Conservation (phyloP, 2,888 invertebrate species). For the Drosophila barbarae region DNA sequence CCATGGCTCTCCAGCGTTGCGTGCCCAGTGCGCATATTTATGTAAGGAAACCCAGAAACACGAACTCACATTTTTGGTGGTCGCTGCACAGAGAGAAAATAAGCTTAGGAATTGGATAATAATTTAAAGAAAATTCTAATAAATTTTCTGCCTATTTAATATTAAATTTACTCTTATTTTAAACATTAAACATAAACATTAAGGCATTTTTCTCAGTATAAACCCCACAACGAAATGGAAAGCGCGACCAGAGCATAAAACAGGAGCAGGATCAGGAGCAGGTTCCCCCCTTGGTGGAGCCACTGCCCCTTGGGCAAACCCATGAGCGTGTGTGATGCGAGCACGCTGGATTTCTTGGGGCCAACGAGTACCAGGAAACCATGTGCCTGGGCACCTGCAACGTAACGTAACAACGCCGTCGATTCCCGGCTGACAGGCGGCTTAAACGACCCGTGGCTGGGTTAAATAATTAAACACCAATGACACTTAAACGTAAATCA, state of each 20-base stretch:
- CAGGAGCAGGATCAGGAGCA: conserved; percentile 41
- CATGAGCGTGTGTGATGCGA: conserved; percentile 6
- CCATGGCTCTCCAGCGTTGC: conserved; percentile 32
- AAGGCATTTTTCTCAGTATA: neutral
- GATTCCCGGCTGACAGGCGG: conserved; percentile 33
- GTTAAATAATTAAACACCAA: conserved; percentile 71
- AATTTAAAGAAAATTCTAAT: neutral
- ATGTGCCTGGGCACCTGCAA: conserved; percentile 9
- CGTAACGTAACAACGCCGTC: conserved; percentile 17
- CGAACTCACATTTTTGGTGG: conserved; percentile 52
- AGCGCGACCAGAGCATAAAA: conserved; percentile 41
- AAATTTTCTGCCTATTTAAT: neutral
- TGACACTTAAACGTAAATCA: conserved; percentile 74
- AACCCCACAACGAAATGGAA: conserved; percentile 61
- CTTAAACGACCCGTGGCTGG: conserved; percentile 59
- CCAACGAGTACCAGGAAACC: neutral
- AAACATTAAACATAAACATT: neutral
- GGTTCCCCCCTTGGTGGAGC: neutral
- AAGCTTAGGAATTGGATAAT: neutral
- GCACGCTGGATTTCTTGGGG: conserved; percentile 17
- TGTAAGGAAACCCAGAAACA: conserved; percentile 57
- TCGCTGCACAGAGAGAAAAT: conserved; percentile 3
- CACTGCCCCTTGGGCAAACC: conserved; percentile 18
- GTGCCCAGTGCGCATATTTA: conserved; percentile 63
- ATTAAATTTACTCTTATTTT: neutral